Evolutionary conservation across 2,113 vertebrate genomes (phyloP).

Genomic region (Genyomyrus donnyi): DNA sequence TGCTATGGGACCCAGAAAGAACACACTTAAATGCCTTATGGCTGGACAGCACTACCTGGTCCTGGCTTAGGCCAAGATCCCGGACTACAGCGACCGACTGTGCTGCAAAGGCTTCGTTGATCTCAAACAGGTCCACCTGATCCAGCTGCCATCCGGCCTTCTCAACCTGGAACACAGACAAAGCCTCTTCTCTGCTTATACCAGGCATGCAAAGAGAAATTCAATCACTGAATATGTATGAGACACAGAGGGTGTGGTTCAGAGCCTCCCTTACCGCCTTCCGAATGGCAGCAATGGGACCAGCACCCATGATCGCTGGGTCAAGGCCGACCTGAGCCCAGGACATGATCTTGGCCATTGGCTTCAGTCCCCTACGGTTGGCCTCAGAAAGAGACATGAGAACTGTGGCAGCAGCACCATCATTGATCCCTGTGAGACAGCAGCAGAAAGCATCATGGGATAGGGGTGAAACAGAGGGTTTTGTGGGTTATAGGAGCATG

Average conservation of each 20-base stretch:
- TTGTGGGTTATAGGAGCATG: not conserved
- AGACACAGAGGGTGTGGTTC: not conserved
- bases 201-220: not conserved
- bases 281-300: conserved; percentile 81
- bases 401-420: conserved; percentile 86
- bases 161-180: conserved; percentile 58
- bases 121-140: conserved; percentile 85
- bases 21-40: not conserved
- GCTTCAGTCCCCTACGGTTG: conserved; percentile 62
- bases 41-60: conserved; percentile 66
- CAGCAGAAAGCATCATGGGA: not conserved
- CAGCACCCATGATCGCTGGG: conserved; percentile 86
- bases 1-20: not conserved
- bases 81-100: conserved; percentile 70
- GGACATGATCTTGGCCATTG: conserved; percentile 75
- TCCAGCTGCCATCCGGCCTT: conserved; percentile 85
- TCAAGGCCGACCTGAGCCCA: conserved; percentile 88
- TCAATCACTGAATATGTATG: not conserved
- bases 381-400: conserved; percentile 87
- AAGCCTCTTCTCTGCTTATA: not conserved
- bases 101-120: conserved; percentile 91
- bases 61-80: conserved; percentile 76
- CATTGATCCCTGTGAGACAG: conserved; percentile 74
- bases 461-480: not conserved
- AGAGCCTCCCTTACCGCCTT: conserved; percentile 74